Percentiles rank a stretch among this genome's conserved stretches.
Conservation (phyloP, 2,797 vertebrate species). For the Danio tinwini region DNA sequence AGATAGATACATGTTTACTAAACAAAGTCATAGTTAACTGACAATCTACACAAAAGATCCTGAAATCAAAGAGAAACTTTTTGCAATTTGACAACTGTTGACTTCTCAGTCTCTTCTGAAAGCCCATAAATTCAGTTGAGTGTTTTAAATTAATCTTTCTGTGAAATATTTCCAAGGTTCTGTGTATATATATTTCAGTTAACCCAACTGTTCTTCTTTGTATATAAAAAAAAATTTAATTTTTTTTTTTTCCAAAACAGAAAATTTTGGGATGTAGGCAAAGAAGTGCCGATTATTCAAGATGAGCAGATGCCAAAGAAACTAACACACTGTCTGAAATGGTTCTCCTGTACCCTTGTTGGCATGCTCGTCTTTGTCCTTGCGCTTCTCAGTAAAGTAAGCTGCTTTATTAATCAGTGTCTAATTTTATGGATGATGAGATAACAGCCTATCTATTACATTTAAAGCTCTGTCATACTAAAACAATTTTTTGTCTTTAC, state of each 20-base stretch:
- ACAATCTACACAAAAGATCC: too few species aligned
- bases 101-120: too few species aligned
- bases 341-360: conserved; percentile 45
- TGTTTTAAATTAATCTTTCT: too few species aligned
- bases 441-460: background rate
- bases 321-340: conserved; percentile 34
- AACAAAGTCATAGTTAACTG: too few species aligned
- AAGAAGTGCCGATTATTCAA: conserved; percentile 48
- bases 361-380: conserved; percentile 47
- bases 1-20: too few species aligned
- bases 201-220: background rate
- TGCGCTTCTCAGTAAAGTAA: conserved; percentile 54
- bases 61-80: too few species aligned
- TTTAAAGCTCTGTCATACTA: background rate
- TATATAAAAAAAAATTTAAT: too few species aligned
- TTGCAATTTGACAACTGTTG: too few species aligned
- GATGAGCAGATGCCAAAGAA: conserved; percentile 46
- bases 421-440: background rate
- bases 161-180: too few species aligned
- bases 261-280: conserved; percentile 39
- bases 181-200: too few species aligned
- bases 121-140: too few species aligned
- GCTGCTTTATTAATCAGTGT: background rate
- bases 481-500: background rate
- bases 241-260: conserved; percentile 3